Base-by-base conservation (phyloP, 1,140 invertebrate genomes). In the Cydia pomonella region DNA sequence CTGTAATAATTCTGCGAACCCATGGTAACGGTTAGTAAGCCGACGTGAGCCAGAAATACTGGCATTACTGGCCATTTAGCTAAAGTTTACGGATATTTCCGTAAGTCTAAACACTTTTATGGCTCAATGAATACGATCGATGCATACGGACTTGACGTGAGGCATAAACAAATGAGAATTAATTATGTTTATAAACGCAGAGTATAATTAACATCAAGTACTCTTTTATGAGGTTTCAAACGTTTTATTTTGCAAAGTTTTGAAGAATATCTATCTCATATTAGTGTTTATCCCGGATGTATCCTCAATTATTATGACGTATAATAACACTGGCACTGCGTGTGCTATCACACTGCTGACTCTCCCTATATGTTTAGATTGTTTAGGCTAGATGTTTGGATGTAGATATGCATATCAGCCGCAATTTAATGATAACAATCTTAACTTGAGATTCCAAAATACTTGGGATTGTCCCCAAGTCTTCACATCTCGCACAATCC, bases 1-100 rank as follows among this genome's bases (percentile, higher is more conserved):
- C 33, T 72, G 73, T 75, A 80, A 76, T 77, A 74, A 63, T 73
- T 29, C 21, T 44, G 27, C 59, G 74, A 78, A 50, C 16, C 71
- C 74, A 50, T 50, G 44, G 44, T 25, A 23, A 59, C 23, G 64
- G 25, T 27, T 69, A 38, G 25, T 16, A n/a, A 27, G 9, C 12
- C 44, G 44, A 44, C 27, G 71, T 47, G 27, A 27, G 27, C 63
- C 25, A 66, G 29, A 38, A 69, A 33, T 69, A 41, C 33, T 38
- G 33, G 16, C 29, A 41, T 18, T 69, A 69, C 64, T 38, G 64
- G 5, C 64, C 64, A 41, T 69, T 69, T 69, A 38, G 64, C 29
- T n/a, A 69, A 33, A 69, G 29, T 33, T 69, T 69, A 69, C 64
- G n/a, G 64, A 69, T 69, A 69, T 69, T 69, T 69, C 33, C 64